Evolutionary conservation across 2,113 vertebrate genomes (phyloP).

Genomic region (Sula dactylatra): DNA sequence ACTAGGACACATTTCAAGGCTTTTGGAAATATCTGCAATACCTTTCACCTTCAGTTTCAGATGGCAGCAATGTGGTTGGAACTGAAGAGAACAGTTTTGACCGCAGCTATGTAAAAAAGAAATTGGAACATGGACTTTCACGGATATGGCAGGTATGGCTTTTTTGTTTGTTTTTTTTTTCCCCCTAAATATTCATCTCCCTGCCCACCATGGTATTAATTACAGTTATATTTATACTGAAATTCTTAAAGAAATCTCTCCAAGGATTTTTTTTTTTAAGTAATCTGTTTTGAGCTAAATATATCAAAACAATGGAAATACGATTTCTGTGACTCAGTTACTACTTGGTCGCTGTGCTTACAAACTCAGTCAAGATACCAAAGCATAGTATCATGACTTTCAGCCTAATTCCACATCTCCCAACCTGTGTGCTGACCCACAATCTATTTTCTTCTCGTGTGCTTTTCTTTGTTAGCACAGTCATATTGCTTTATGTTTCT

Average conservation of each 20-base stretch:
- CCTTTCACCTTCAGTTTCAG: constrained; percentile 67
- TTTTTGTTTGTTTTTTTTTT: not conserved
- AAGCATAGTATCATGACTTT: not conserved
- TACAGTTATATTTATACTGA: not conserved
- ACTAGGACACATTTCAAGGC: not conserved
- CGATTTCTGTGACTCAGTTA: not conserved
- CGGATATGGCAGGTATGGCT: constrained; percentile 94
- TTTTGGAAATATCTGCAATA: not conserved
- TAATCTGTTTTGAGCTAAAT: not conserved
- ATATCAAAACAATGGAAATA: not conserved
- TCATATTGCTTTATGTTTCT: not conserved
- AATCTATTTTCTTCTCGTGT: not conserved
- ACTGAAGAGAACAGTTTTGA: constrained; percentile 87
- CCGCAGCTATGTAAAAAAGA: constrained; percentile 97
- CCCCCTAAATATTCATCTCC: not conserved
- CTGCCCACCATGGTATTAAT: fast-evolving
- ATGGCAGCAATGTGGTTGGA: constrained; percentile 68
- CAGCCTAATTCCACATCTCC: not conserved
- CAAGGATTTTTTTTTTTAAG: not conserved
- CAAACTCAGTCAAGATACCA: not conserved
- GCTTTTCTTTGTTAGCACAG: not conserved
- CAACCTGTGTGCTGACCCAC: not conserved
- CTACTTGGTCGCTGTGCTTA: not conserved
- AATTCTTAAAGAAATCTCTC: not conserved
- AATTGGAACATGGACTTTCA: constrained; percentile 92